Percentiles rank a stretch among this genome's conserved stretches.
Conservation (phyloP, 2,888 invertebrate species). For the Azorinus chamasolen region DNA sequence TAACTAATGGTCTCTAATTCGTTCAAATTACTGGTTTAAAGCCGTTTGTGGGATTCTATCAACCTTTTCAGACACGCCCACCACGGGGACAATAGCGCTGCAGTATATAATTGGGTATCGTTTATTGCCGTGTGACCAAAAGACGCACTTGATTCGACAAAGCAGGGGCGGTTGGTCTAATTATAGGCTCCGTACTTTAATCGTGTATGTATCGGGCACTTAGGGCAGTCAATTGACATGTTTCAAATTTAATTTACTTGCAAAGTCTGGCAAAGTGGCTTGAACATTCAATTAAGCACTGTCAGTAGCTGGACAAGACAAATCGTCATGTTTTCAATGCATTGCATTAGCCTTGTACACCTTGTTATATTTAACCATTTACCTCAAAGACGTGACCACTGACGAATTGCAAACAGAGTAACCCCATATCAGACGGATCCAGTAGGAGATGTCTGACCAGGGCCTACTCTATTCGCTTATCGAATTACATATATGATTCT, state of each 20-base stretch:
- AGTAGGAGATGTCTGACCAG: too few species aligned
- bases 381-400: too few species aligned
- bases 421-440: too few species aligned
- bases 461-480: too few species aligned
- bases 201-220: conserved; percentile 30
- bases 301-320: neutral
- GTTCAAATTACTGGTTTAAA: conserved; percentile 61
- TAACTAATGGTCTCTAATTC: conserved; percentile 62
- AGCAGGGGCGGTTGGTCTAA: conserved; percentile 52
- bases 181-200: conserved; percentile 47
- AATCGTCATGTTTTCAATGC: too few species aligned
- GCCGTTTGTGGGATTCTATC: conserved; percentile 56
- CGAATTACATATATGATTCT: too few species aligned
- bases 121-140: conserved; percentile 50
- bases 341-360: too few species aligned
- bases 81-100: conserved; percentile 34
- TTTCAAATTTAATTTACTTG: conserved; percentile 52
- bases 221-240: conserved; percentile 53
- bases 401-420: too few species aligned
- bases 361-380: too few species aligned
- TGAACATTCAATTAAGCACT: conserved; percentile 9
- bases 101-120: conserved; percentile 33
- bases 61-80: conserved; percentile 54
- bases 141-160: conserved; percentile 42
- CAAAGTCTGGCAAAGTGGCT: conserved; percentile 52